These are phyloP conservation scores for Steinernema carpocapsae DNA, from an alignment of 2,888 invertebrate genomes.

Conservation along the genomic window DNA sequence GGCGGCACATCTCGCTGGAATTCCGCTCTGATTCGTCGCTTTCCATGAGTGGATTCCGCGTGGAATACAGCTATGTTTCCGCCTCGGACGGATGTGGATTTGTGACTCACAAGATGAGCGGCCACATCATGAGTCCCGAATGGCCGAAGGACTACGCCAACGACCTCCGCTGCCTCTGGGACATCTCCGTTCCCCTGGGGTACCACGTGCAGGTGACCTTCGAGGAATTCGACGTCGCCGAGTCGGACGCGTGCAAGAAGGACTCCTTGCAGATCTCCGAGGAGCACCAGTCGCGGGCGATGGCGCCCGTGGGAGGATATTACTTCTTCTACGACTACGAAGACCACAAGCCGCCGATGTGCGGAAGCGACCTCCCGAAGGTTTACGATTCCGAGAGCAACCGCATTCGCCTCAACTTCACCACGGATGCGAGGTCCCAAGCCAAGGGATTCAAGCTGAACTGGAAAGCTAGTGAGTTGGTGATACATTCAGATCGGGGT, in stretches of 20 bases:
- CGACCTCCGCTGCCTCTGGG: slow-evolving; percentile 64
- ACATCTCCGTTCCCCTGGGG: slow-evolving; percentile 58
- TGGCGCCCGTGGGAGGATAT: slow-evolving; percentile 59
- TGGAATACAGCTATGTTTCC: background rate
- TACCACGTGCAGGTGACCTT: slow-evolving; percentile 57
- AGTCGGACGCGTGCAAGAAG: slow-evolving; percentile 51
- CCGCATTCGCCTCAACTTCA: slow-evolving; percentile 63
- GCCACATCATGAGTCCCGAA: slow-evolving; percentile 54
- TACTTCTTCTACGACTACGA: slow-evolving; percentile 65
- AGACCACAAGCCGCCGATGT: slow-evolving; percentile 43
- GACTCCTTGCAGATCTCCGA: slow-evolving; percentile 59
- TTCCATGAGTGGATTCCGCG: slow-evolving; percentile 52
- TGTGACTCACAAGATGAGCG: slow-evolving; percentile 50
- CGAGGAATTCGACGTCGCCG: slow-evolving; percentile 55
- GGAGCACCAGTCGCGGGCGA: slow-evolving; percentile 60
- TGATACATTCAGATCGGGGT: background rate
- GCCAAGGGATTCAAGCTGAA: slow-evolving; percentile 60
- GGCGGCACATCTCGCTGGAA: slow-evolving; percentile 46
- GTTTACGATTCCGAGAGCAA: slow-evolving; percentile 56
- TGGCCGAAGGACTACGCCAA: slow-evolving; percentile 54
- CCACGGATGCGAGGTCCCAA: slow-evolving; percentile 50
- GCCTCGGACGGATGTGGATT: slow-evolving; percentile 56
- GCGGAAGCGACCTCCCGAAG: slow-evolving; percentile 54
- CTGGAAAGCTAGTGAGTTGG: slow-evolving; percentile 58
- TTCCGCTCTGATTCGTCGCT: slow-evolving; percentile 53